phyloP scores from a whole-genome alignment of 2,113 vertebrate species.

The Entelurus aequoreus region DNA sequence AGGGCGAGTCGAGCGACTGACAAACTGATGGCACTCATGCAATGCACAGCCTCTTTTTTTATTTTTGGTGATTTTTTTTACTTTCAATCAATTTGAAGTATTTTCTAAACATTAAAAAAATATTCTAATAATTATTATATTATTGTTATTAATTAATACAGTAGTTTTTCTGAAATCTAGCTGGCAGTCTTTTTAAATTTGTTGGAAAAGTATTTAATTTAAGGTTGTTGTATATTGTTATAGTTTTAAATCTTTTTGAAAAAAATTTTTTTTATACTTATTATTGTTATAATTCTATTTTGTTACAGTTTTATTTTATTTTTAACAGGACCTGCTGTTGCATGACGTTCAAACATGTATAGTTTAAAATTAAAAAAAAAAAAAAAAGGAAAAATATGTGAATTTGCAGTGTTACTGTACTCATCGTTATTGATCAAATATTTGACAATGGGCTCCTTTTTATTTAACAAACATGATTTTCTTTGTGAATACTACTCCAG shows the following conservation, averaged over 20 bases:
- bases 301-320: constrained; percentile 33
- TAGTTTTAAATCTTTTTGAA: constrained; percentile 65
- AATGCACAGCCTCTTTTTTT: constrained; percentile 78
- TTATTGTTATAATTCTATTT: constrained; percentile 55
- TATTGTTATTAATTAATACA: constrained; percentile 57
- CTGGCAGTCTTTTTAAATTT: constrained; percentile 68
- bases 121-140: constrained; percentile 50
- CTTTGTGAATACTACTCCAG: constrained; percentile 91
- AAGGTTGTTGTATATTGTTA: constrained; percentile 70
- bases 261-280: constrained; percentile 12
- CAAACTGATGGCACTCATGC: constrained; percentile 75
- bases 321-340: constrained; percentile 90
- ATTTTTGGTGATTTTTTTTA: constrained; percentile 66
- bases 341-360: constrained; percentile 95
- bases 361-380: constrained; percentile 69
- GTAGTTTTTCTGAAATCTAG: constrained; percentile 64
- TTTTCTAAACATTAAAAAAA: constrained; percentile 69
- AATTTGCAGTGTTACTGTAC: constrained; percentile 98
- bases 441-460: constrained; percentile 74
- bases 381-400: constrained; percentile 82
- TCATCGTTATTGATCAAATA: constrained; percentile 97
- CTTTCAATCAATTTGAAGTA: constrained; percentile 70
- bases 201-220: constrained; percentile 67
- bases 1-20: constrained; percentile 72
- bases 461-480: constrained; percentile 27